Percentiles rank a stretch among this genome's conserved stretches.
Evolutionary conservation across 2,113 vertebrate species (phyloP).

Genomic region (Ictidomys tridecemlineatus): DNA sequence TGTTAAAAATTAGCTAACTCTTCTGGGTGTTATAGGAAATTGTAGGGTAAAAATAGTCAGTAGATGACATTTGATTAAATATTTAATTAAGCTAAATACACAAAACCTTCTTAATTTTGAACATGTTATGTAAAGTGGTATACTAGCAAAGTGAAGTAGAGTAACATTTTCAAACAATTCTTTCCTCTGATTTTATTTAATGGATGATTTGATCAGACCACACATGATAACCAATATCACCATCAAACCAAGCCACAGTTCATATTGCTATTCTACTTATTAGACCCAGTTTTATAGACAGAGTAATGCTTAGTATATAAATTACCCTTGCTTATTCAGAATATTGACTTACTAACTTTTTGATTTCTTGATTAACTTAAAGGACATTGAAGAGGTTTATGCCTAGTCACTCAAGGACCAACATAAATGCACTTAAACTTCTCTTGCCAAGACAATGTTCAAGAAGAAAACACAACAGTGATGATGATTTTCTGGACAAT

Average conservation of each 20-base stretch:
- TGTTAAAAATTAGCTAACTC: slow-evolving; percentile 75
- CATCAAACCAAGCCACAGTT: background rate
- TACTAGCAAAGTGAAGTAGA: slow-evolving; percentile 57
- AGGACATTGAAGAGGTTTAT: background rate
- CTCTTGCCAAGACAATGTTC: background rate
- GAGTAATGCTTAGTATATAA: background rate
- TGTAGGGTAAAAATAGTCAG: slow-evolving; percentile 52
- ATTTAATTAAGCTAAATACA: slow-evolving; percentile 79
- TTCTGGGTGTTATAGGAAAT: slow-evolving; percentile 55
- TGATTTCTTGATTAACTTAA: slow-evolving; percentile 51
- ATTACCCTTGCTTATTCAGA: slow-evolving; percentile 14
- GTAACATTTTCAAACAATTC: background rate
- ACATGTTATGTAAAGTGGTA: slow-evolving; percentile 46
- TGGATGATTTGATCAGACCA: slow-evolving; percentile 1
- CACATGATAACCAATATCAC: slow-evolving; percentile 23
- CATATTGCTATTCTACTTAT: background rate
- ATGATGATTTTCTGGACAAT: slow-evolving; percentile 16
- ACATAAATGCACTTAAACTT: background rate
- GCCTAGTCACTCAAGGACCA: background rate
- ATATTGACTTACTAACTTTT: slow-evolving; percentile 43
- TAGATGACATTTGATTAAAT: slow-evolving; percentile 73
- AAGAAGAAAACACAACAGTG: slow-evolving; percentile 5
- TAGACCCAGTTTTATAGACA: background rate
- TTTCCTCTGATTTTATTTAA: slow-evolving; percentile 64
- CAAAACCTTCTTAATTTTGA: slow-evolving; percentile 61